Conservation (phyloP, 2,113 vertebrate species). For the Toxostoma redivivum region DNA sequence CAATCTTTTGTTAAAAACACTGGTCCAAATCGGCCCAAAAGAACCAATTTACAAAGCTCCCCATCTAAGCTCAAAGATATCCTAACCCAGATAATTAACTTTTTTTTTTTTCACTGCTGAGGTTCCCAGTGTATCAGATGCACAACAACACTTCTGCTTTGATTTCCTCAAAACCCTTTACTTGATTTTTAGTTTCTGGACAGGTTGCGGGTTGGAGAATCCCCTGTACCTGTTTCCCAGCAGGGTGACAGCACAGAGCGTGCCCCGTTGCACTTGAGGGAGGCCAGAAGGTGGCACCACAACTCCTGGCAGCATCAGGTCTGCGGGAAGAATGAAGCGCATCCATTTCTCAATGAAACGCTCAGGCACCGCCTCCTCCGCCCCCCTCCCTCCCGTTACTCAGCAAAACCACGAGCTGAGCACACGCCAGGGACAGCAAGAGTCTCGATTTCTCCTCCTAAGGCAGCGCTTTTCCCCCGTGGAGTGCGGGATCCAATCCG, state of each 20-base stretch:
- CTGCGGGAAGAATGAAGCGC: conserved; percentile 63
- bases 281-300: conserved; percentile 84
- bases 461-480: background rate
- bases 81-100: background rate
- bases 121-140: background rate
- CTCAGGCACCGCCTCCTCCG: background rate
- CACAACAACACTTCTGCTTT: background rate
- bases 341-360: background rate
- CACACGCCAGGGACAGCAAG: background rate
- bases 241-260: conserved; percentile 83
- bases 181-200: background rate
- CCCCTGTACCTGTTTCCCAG: conserved; percentile 82
- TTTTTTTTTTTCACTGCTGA: background rate
- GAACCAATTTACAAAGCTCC: background rate
- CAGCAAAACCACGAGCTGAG: background rate
- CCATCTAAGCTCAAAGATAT: background rate
- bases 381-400: background rate
- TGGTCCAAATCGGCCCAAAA: background rate
- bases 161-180: background rate
- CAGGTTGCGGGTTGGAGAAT: background rate
- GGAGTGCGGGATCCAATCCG: background rate
- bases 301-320: conserved; percentile 96
- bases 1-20: background rate
- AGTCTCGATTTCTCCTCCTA: background rate
- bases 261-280: conserved; percentile 79